Conservation (phyloP, 2,797 vertebrate genomes). For the Parauchenoglanis punctatus region DNA sequence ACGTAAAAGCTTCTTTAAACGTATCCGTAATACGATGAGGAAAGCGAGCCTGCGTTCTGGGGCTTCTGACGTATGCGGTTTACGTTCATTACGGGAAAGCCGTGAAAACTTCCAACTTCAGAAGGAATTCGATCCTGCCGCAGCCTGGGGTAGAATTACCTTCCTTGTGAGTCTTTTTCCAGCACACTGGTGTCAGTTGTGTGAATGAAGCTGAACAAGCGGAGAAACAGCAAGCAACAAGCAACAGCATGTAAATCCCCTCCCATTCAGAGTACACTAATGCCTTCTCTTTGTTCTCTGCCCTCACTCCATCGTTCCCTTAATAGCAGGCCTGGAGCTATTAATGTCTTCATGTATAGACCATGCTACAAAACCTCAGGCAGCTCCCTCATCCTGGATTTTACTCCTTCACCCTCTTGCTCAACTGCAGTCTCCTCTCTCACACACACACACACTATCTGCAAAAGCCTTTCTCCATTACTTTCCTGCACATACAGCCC, state of each 20-base stretch:
- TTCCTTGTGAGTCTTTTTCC: background rate
- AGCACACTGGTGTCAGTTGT: background rate
- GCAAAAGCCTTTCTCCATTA: slow-evolving; percentile 27
- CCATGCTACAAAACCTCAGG: slow-evolving; percentile 17
- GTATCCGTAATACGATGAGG: background rate
- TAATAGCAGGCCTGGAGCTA: slow-evolving; percentile 45
- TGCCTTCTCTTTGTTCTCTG: slow-evolving; percentile 4
- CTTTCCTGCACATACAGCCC: background rate
- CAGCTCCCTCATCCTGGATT: background rate
- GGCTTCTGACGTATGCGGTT: background rate
- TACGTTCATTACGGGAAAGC: background rate
- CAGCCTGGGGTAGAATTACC: background rate
- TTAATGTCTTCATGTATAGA: slow-evolving; percentile 11
- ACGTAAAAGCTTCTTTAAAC: background rate
- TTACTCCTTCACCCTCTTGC: background rate
- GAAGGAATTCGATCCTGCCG: background rate
- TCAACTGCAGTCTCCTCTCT: too few relatives aligned
- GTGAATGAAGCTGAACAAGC: slow-evolving; percentile 43
- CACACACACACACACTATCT: too few relatives aligned
- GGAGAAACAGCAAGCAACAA: slow-evolving; percentile 11
- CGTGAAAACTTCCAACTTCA: slow-evolving; percentile 1
- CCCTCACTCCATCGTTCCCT: background rate
- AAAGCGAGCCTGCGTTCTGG: too few relatives aligned
- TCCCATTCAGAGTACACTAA: slow-evolving; percentile 20
- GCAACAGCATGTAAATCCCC: slow-evolving; percentile 15